These are phyloP conservation scores for Actinernus sp. DNA, from an alignment of 92 coral and sea anemone species.

Conservation along the genomic window DNA sequence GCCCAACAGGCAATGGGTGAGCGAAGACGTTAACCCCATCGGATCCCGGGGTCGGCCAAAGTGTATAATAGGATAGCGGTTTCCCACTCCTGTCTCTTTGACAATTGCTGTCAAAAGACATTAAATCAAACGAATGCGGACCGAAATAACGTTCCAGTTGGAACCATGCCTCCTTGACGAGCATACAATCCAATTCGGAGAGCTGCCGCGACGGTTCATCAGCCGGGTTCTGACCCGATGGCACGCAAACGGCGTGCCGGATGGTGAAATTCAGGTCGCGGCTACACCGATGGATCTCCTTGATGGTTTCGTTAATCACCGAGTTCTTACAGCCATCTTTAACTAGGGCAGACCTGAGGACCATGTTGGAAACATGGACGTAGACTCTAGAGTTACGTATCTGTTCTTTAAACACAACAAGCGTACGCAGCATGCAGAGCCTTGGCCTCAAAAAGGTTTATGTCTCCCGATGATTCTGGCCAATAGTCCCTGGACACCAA, in stretches of 20 bases:
- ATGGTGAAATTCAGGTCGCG: slow-evolving; percentile 44
- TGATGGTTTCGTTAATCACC: slow-evolving; percentile 40
- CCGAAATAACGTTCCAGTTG: slow-evolving; percentile 29
- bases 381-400: slow-evolving; percentile 30
- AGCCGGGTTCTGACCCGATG: slow-evolving; percentile 27
- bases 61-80: slow-evolving; percentile 40
- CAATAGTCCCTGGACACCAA: slow-evolving; percentile 12
- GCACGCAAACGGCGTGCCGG: slow-evolving; percentile 20
- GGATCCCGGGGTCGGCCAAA: slow-evolving; percentile 49
- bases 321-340: slow-evolving; percentile 48
- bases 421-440: slow-evolving; percentile 36
- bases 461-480: neutral
- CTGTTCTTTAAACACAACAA: slow-evolving; percentile 18
- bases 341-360: slow-evolving; percentile 31
- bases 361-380: slow-evolving; percentile 37
- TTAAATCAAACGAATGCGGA: slow-evolving; percentile 57
- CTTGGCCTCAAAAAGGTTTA: slow-evolving; percentile 23
- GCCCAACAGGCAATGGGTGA: slow-evolving; percentile 31
- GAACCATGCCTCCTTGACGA: slow-evolving; percentile 21
- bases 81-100: neutral
- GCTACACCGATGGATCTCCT: slow-evolving; percentile 30
- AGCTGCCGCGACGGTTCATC: slow-evolving; percentile 37
- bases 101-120: slow-evolving; percentile 63
- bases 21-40: slow-evolving; percentile 32
- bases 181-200: slow-evolving; percentile 33